phyloP scores from a whole-genome alignment of 2,797 vertebrate species.

The Chelonia mydas region DNA sequence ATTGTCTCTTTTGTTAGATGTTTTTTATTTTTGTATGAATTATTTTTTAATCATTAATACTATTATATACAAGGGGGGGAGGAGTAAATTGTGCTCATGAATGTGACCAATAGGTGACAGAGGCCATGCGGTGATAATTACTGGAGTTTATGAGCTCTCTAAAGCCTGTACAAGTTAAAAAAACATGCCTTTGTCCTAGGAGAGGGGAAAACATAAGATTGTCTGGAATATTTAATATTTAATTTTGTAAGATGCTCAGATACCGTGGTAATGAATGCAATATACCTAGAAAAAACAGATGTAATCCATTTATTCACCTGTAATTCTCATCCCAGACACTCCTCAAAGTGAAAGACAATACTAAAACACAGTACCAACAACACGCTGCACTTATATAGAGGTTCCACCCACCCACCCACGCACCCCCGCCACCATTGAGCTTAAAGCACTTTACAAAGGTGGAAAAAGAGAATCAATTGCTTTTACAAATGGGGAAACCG shows the following conservation, averaged over 20 bases:
- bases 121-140: slow-evolving; percentile 39
- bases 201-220: not conserved
- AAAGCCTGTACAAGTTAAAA: slow-evolving; percentile 28
- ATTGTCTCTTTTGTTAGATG: slow-evolving; percentile 35
- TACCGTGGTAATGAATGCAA: not conserved
- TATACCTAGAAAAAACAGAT: not conserved
- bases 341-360: not conserved
- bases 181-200: not conserved
- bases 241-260: slow-evolving; percentile 11
- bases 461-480: not conserved
- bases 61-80: not conserved
- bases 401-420: not conserved
- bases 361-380: not conserved
- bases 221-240: slow-evolving; percentile 8
- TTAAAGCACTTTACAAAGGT: not conserved
- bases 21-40: slow-evolving; percentile 62
- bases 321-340: not conserved
- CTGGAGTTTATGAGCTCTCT: slow-evolving; percentile 22
- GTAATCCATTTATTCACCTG: not conserved
- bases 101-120: slow-evolving; percentile 48
- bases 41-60: slow-evolving; percentile 71
- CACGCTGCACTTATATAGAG: not conserved
- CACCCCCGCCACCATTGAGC: not conserved
- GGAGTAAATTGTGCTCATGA: slow-evolving; percentile 49
- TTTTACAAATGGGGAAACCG: not conserved